These are phyloP conservation scores for Sinodicranocentrus sp. DNA, from an alignment of 2,888 invertebrate species.

Conservation along the genomic window DNA sequence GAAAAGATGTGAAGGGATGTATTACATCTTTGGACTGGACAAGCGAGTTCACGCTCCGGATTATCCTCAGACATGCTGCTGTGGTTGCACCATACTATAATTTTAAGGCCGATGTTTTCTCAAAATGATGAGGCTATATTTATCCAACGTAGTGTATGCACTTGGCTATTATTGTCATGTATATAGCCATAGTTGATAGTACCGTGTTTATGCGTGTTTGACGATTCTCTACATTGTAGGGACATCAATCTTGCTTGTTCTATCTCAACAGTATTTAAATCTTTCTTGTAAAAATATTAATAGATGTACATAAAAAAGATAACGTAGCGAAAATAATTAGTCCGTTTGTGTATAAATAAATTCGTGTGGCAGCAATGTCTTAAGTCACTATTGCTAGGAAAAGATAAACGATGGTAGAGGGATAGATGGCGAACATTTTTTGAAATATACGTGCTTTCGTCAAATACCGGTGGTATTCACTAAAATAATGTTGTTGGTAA, in stretches of 20 bases:
- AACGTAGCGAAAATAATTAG: not conserved
- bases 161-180: not conserved
- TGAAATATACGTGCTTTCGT: constrained; percentile 44
- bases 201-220: not conserved
- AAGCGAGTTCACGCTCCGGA: constrained; percentile 79
- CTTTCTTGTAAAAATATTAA: not conserved
- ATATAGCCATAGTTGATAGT: not conserved
- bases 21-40: constrained; percentile 79
- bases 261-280: constrained; percentile 26
- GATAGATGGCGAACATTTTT: not conserved
- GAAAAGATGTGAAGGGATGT: constrained; percentile 78
- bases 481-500: not conserved
- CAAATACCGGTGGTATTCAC: constrained; percentile 10
- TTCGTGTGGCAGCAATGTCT: constrained; percentile 32
- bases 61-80: constrained; percentile 79
- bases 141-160: not conserved
- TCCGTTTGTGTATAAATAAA: not conserved
- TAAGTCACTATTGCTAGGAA: constrained; percentile 34
- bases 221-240: not conserved
- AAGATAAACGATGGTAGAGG: not conserved
- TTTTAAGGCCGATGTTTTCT: not conserved
- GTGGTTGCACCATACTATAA: constrained; percentile 78
- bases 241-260: not conserved
- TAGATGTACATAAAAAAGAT: not conserved
- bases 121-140: constrained; percentile 14